A percentile compares a stretch with the other conserved stretches of the same genome.
phyloP scores from a whole-genome alignment of 2,113 vertebrate genomes.

The Myanophis thanlyinensis region DNA sequence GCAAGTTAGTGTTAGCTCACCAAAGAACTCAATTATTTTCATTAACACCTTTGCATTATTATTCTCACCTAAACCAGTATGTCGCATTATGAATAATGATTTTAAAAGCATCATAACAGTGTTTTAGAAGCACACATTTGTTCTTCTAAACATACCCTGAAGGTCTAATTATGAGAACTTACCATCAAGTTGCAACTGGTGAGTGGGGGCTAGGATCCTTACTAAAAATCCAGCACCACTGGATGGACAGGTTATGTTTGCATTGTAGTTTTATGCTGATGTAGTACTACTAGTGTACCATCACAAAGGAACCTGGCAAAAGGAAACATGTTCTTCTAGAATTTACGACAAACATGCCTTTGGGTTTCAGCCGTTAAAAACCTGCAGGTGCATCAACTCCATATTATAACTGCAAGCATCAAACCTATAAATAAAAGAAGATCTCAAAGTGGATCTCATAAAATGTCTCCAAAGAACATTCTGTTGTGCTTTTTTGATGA shows the following conservation, averaged over 20 bases:
- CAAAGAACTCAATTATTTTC: constrained; percentile 56
- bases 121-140: background rate
- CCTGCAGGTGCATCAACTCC: background rate
- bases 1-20: constrained; percentile 61
- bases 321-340: background rate
- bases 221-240: no score
- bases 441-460: background rate
- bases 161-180: background rate
- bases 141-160: constrained; percentile 5
- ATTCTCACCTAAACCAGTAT: constrained; percentile 15
- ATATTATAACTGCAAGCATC: background rate
- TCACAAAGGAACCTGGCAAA: background rate
- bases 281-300: background rate
- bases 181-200: background rate
- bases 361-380: background rate
- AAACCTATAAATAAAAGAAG: background rate
- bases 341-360: background rate
- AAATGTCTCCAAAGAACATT: background rate
- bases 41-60: constrained; percentile 49
- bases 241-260: background rate
- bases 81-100: background rate
- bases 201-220: background rate
- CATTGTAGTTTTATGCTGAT: background rate
- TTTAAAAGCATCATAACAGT: constrained; percentile 13
- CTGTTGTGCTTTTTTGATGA: no score